These are phyloP conservation scores for Paracyclopina nana DNA, from an alignment of 1,140 invertebrate species.

Conservation along the genomic window DNA sequence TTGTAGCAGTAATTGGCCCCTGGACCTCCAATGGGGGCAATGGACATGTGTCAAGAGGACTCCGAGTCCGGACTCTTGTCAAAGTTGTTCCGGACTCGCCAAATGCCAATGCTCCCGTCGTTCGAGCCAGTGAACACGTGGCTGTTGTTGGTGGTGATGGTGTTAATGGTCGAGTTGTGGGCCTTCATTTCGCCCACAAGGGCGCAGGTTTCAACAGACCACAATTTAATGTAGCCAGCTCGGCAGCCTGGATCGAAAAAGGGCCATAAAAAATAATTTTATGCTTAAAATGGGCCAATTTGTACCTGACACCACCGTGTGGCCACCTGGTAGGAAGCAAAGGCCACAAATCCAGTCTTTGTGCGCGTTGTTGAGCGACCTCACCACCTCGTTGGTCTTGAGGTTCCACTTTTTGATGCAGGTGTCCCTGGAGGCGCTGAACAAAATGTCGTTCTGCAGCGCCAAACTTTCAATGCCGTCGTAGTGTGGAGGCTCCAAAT, in stretches of 20 bases:
- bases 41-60: slow-evolving; percentile 10
- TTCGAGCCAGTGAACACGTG: slow-evolving; percentile 54
- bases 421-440: slow-evolving; percentile 64
- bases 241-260: no score
- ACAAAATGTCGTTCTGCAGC: slow-evolving; percentile 41
- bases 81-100: neutral
- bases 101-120: slow-evolving; percentile 12
- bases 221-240: slow-evolving; percentile 47
- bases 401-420: slow-evolving; percentile 76
- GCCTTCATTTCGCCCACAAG: slow-evolving; percentile 48
- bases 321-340: slow-evolving; percentile 36
- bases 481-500: slow-evolving; percentile 68
- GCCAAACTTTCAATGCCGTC: slow-evolving; percentile 65
- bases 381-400: slow-evolving; percentile 37
- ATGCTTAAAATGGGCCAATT: no score
- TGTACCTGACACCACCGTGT: slow-evolving; percentile 40
- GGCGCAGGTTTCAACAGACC: slow-evolving; percentile 41
- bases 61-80: slow-evolving; percentile 17
- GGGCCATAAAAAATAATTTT: no score
- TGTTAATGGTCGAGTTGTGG: slow-evolving; percentile 50
- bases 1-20: no score
- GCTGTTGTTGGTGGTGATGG: slow-evolving; percentile 46
- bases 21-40: slow-evolving; percentile 1
- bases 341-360: slow-evolving; percentile 72
- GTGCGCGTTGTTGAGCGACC: slow-evolving; percentile 66